phyloP scores from a whole-genome alignment of 2,113 vertebrate species.

The Ailurus styani region DNA sequence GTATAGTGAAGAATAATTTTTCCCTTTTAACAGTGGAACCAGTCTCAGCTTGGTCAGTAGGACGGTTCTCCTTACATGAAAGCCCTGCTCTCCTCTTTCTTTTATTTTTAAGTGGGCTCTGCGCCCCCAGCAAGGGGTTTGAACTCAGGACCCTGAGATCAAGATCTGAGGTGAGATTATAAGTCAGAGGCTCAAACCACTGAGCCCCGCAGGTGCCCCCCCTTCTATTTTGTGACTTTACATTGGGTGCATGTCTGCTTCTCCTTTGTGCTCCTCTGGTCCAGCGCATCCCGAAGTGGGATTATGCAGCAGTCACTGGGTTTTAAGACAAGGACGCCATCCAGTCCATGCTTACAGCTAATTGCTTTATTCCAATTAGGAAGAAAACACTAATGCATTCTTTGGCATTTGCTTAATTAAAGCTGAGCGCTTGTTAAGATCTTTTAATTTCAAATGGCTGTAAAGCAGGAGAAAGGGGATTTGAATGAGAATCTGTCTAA shows the following conservation, averaged over 20 bases:
- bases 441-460: background rate
- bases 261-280: rapidly evolving
- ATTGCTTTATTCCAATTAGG: background rate
- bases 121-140: background rate
- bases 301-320: background rate
- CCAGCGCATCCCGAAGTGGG: background rate
- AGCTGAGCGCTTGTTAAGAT: background rate
- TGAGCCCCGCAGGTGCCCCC: background rate
- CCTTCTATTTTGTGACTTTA: background rate
- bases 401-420: background rate
- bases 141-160: background rate
- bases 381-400: background rate
- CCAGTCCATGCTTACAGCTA: background rate
- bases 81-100: background rate
- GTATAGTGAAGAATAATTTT: rapidly evolving
- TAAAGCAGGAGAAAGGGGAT: background rate
- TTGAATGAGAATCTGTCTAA: background rate
- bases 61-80: background rate
- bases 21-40: rapidly evolving
- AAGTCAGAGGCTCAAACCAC: background rate
- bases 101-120: too few relatives aligned
- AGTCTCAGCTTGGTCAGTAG: rapidly evolving
- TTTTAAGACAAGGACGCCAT: background rate
- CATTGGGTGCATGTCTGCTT: too few relatives aligned
- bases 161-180: background rate